These are phyloP conservation scores for Caenorhabditis sp. DNA, from an alignment of 2,888 invertebrate genomes.

Conservation along the genomic window DNA sequence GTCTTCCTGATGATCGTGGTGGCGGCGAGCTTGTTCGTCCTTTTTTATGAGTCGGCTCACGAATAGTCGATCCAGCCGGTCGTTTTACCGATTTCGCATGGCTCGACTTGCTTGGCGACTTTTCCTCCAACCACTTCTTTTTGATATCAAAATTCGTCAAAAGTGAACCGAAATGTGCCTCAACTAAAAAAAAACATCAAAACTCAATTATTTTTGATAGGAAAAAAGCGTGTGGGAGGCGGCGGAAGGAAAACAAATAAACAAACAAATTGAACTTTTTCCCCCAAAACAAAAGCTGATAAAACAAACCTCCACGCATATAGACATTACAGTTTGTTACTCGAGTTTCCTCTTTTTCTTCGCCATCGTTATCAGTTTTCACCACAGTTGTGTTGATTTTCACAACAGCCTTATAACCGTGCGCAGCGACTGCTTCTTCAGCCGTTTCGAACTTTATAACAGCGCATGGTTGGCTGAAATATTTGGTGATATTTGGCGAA, in stretches of 20 bases:
- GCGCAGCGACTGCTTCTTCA: conserved; percentile 45
- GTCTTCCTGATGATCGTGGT: conserved; percentile 10
- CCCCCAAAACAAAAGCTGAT: neutral
- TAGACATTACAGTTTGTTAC: conserved; percentile 38
- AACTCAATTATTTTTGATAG: neutral
- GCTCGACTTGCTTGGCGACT: neutral
- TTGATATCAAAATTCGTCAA: conserved; percentile 38
- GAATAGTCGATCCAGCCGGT: conserved; percentile 35
- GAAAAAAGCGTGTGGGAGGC: neutral
- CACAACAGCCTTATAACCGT: conserved; percentile 34
- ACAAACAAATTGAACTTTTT: neutral
- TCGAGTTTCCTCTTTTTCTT: conserved; percentile 12
- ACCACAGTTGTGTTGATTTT: conserved; percentile 5
- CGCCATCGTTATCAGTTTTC: conserved; percentile 5
- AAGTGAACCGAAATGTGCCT: conserved; percentile 45
- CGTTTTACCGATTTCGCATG: conserved; percentile 9
- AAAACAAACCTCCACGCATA: conserved; percentile 41
- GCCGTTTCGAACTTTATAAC: conserved; percentile 46
- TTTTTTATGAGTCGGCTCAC: conserved; percentile 19
- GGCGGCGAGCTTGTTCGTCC: conserved; percentile 14
- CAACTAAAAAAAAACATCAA: conserved; percentile 41
- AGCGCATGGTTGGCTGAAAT: conserved; percentile 23
- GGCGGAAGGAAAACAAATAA: conserved; percentile 17
- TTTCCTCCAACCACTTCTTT: conserved; percentile 20
- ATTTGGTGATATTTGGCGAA: neutral